Evolutionary conservation across 2,797 vertebrate genomes (phyloP).

Genomic region (Urocyon cinereoargenteus): DNA sequence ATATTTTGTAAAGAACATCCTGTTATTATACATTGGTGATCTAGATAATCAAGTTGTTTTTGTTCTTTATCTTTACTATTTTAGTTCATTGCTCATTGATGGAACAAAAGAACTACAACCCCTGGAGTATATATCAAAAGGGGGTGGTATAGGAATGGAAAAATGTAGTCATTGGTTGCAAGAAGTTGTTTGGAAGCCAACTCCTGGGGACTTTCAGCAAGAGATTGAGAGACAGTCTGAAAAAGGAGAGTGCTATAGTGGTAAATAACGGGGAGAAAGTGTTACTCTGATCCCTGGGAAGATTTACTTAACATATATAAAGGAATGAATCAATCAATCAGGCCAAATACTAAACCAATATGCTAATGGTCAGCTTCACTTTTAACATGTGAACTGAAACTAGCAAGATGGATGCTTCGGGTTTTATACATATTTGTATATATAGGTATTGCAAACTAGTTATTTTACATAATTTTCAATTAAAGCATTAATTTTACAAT

Average conservation of each 20-base stretch:
- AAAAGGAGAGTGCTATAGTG: background rate
- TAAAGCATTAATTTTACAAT: background rate
- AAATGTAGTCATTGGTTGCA: background rate
- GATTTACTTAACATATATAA: background rate
- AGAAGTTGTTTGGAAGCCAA: background rate
- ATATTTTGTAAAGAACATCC: background rate
- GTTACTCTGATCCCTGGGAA: background rate
- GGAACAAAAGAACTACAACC: background rate
- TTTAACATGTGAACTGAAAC: background rate
- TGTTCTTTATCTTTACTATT: background rate
- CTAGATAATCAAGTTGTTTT: background rate
- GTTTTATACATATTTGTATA: background rate
- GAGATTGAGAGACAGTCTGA: background rate
- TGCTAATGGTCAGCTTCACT: background rate
- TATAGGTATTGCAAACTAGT: background rate
- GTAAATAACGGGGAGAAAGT: background rate
- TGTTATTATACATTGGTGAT: background rate
- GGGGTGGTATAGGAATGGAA: background rate
- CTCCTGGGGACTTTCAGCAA: background rate
- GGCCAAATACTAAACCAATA: background rate
- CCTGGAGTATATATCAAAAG: background rate
- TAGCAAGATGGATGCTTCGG: background rate
- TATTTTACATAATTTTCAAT: background rate
- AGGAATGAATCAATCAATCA: background rate
- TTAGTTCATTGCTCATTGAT: background rate